Percentiles rank a stretch among this genome's conserved stretches.
Conservation (phyloP, 1,140 invertebrate genomes). For the Conopomorpha cramerella region DNA sequence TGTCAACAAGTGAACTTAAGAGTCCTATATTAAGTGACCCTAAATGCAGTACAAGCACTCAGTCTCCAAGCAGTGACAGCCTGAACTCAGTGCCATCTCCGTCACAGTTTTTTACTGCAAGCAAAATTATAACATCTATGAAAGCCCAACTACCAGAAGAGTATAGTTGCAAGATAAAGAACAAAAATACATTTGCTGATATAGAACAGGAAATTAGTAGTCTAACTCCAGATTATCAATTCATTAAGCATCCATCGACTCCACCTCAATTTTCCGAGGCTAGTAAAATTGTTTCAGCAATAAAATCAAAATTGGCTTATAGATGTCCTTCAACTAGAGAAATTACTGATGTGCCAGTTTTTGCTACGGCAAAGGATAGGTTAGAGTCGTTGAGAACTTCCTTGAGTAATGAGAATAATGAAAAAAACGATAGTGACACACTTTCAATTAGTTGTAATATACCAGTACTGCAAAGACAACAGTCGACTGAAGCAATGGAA, state of each 20-base stretch:
- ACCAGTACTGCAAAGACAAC: too few relatives aligned
- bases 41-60: conserved; percentile 14
- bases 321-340: conserved; percentile 18
- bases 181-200: conserved; percentile 45
- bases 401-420: conserved; percentile 22
- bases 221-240: conserved; percentile 37
- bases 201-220: conserved; percentile 44
- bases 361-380: conserved; percentile 21
- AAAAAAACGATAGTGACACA: too few relatives aligned
- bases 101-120: conserved; percentile 48
- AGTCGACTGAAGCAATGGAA: conserved; percentile 10
- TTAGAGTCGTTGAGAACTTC: conserved; percentile 20
- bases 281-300: conserved; percentile 39
- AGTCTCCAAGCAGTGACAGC: conserved; percentile 33
- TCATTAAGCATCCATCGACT: conserved; percentile 36
- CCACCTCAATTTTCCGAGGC: conserved; percentile 49
- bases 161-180: conserved; percentile 29
- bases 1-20: conserved; percentile 14
- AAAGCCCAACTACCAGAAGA: conserved; percentile 46
- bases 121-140: conserved; percentile 51
- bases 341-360: conserved; percentile 12
- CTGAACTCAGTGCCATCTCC: conserved; percentile 30
- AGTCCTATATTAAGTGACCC: conserved; percentile 27
- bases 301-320: conserved; percentile 37
- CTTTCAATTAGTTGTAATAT: too few relatives aligned